Percentiles rank a stretch among this genome's conserved stretches.
Evolutionary conservation across 2,113 vertebrate genomes (phyloP).

Genomic region (Recurvirostra avosetta): DNA sequence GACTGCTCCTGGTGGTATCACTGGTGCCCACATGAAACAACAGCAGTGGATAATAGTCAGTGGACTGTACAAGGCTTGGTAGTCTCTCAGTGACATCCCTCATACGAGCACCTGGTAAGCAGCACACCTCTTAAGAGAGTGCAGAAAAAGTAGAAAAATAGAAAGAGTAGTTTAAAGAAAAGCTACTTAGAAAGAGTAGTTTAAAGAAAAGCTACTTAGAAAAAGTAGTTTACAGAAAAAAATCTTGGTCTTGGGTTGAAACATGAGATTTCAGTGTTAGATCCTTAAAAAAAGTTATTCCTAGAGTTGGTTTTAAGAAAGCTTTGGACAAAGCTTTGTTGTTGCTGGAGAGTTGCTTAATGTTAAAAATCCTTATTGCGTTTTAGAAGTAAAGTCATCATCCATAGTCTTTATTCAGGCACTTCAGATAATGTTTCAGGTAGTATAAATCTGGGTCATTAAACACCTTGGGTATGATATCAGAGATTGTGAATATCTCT

Average conservation of each 20-base stretch:
- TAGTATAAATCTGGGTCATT: not conserved
- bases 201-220: not conserved
- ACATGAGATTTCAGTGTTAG: not conserved
- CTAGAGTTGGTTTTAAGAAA: not conserved
- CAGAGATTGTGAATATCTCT: not conserved
- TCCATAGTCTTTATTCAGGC: accelerated
- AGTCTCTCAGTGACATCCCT: not conserved
- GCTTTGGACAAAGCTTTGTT: not conserved
- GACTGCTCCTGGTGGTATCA: too few relatives aligned
- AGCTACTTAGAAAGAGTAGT: not conserved
- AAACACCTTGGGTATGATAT: not conserved
- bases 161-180: not conserved
- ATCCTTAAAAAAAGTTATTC: not conserved
- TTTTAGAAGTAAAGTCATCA: not conserved
- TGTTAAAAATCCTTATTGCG: not conserved
- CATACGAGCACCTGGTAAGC: not conserved
- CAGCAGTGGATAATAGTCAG: too few relatives aligned
- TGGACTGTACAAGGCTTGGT: too few relatives aligned
- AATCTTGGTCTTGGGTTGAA: not conserved
- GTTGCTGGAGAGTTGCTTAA: not conserved
- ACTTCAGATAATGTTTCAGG: not conserved
- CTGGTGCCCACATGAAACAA: too few relatives aligned
- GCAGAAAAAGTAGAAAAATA: not conserved
- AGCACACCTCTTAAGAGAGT: not conserved
- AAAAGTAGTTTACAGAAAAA: not conserved